Base-by-base conservation (phyloP, 2,888 invertebrate species). In the Ptychoptera contaminata region DNA sequence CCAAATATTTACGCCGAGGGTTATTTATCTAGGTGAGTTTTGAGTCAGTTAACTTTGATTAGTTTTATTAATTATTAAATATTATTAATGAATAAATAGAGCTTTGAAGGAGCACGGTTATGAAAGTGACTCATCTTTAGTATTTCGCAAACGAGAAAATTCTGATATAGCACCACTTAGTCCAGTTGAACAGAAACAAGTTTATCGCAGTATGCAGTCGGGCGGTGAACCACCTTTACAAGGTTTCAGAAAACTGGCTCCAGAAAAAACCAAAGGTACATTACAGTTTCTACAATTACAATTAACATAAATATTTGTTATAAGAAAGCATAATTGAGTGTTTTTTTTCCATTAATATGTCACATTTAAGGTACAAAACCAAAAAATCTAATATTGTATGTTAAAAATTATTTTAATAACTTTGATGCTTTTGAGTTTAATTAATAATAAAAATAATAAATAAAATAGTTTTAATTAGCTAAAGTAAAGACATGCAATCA, bases 191-290 rank as follows among this genome's bases (percentile, higher is more conserved):
- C 80, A 88, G 54, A 77, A 80, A 49, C 77, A 82, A 48, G 83
- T 82, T 10, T 96, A 96, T 67, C 81, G 82, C 58, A 80, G 78
- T 50, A 77, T 96, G 46, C 94, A 94, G 60, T 82, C 82, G 47
- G 96, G 96, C 1, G 94, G 93, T 0, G 94, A 96, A 65, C 90
- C 94, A 2, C 96, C 96, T 0, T 70, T 91, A 9, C 77, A 87
- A 58, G 96, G 96, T 37, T 78, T 96, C 58, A 75, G 93, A 38
- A 93, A 93, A 58, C 81, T 81, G 14, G 90, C 87, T 12, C 94
- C 94, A 23, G 82, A 84, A 61, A 76, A 77, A 59, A 79, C 79
- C 16, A 82, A 77, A 74, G 82, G 82, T 82, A 67, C 62, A 70
- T 40, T 42, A 15, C 3, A 23, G 7, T 23, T 23, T 5, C 40